These are phyloP conservation scores for Gymnothorax reevesii DNA, from an alignment of 2,797 vertebrate genomes.

Conservation along the genomic window DNA sequence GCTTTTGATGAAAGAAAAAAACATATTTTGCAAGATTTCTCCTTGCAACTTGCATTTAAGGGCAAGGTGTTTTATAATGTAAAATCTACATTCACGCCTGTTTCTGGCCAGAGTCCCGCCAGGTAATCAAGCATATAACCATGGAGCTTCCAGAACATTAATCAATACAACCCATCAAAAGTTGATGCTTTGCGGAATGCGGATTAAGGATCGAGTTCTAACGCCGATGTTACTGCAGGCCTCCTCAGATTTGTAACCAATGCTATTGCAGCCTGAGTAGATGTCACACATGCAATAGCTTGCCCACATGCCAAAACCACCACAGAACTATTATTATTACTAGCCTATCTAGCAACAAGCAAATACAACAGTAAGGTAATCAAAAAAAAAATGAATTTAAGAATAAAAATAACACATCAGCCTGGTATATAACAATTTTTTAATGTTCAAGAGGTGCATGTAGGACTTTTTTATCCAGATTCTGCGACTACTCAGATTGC, in stretches of 20 bases:
- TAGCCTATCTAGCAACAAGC: background rate
- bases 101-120: background rate
- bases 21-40: too few species aligned
- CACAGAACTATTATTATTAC: background rate
- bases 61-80: background rate
- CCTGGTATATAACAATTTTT: background rate
- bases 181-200: background rate
- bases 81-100: background rate
- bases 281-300: background rate
- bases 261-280: background rate
- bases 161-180: background rate
- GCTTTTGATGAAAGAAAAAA: background rate
- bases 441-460: background rate
- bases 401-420: too few species aligned
- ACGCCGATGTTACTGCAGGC: background rate
- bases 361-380: too few species aligned
- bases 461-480: background rate
- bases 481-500: background rate
- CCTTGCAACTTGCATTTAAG: too few species aligned
- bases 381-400: too few species aligned
- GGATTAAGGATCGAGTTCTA: background rate
- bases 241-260: background rate
- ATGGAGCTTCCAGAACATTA: background rate
- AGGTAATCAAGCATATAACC: background rate
- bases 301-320: background rate